Evolutionary conservation across 2,797 vertebrate genomes (phyloP), one percentile per base, ranked within the genome.

Genomic region (Capromys pilorides): DNA sequence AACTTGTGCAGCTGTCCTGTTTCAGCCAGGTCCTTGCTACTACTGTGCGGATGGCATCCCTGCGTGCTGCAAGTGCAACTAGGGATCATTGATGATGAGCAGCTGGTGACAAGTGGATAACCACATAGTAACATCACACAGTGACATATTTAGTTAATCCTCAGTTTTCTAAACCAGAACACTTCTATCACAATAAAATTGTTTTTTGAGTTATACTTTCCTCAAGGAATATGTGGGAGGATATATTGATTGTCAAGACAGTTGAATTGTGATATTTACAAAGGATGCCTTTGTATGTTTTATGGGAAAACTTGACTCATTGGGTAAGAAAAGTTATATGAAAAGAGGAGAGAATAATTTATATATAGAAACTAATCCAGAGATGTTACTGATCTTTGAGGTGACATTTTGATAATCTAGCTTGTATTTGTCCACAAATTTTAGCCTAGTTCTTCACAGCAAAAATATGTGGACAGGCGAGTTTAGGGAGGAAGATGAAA

Each of bases 321-420:
- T 11, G 45, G 36, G 2, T 49, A 49, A 61, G 4, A 31, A 73
- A 92, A 66, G 18, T 31, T 39, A 16, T 49, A 24, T 33, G 67
- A 54, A 82, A 59, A 94, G 45, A 84, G n/a, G 77, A 89, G n/a
- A 45, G 9, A 18, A 49, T 77, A 49, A 49, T 33, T 57, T 57
- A 49, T 78, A 33, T 82, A 61, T 78, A 73, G 77, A 96, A 91
- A 67, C 54, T 33, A 45, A 66, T 77, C 77, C 51, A 49, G 91
- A 67, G 45, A 66, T 39, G 51, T 78, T 75, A 22, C 59, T 80
- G 41, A 41, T 78, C 66, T 90, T 14, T 82, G 49, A 41, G 10
- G 10, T 59, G 82, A 73, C 66, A 67, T 69, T 91, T 84, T 28
- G 54, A 77, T 84, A 61, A 87, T 67, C n/a, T 83, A 49, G 9